These are phyloP conservation scores for Lasioglossum oenotherae DNA, from an alignment of 2,888 invertebrate genomes.

Conservation along the genomic window DNA sequence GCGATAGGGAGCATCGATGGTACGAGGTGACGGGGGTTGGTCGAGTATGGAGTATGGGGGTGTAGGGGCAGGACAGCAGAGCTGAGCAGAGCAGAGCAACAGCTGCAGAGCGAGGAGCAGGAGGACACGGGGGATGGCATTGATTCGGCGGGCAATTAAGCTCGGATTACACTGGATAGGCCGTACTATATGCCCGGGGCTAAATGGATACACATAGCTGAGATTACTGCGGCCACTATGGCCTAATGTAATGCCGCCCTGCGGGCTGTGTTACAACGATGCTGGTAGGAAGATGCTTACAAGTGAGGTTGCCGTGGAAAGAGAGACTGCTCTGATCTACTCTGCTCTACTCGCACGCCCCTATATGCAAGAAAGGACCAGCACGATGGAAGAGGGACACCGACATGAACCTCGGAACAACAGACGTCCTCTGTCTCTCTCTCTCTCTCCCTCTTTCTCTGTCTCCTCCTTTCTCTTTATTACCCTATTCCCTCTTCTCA, in stretches of 20 bases:
- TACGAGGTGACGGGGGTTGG: not conserved
- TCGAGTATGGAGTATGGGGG: not conserved
- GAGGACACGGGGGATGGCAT: conserved; percentile 72
- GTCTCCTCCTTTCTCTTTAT: not conserved
- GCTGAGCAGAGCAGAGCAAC: not conserved
- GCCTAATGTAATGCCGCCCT: conserved; percentile 77
- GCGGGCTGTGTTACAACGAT: conserved; percentile 74
- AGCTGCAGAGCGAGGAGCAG: conserved; percentile 23
- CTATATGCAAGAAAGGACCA: conserved; percentile 4
- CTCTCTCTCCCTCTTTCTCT: no score
- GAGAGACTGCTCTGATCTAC: conserved; percentile 14
- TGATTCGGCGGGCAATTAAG: conserved; percentile 81
- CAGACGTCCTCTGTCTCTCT: not conserved
- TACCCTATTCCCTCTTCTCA: not conserved
- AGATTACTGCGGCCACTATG: conserved; percentile 81
- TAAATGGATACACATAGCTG: conserved; percentile 83
- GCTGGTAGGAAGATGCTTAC: conserved; percentile 69
- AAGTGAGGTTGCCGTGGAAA: conserved; percentile 49
- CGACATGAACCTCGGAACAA: not conserved
- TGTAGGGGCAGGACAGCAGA: not conserved
- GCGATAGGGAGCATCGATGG: conserved; percentile 16
- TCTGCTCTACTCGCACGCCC: not conserved
- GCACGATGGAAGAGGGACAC: not conserved
- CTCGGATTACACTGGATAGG: conserved; percentile 79
- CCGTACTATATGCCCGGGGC: conserved; percentile 74